Evolutionary conservation across 2,113 vertebrate species (phyloP).

Genomic region (Gnathonemus echidnorhynchus): DNA sequence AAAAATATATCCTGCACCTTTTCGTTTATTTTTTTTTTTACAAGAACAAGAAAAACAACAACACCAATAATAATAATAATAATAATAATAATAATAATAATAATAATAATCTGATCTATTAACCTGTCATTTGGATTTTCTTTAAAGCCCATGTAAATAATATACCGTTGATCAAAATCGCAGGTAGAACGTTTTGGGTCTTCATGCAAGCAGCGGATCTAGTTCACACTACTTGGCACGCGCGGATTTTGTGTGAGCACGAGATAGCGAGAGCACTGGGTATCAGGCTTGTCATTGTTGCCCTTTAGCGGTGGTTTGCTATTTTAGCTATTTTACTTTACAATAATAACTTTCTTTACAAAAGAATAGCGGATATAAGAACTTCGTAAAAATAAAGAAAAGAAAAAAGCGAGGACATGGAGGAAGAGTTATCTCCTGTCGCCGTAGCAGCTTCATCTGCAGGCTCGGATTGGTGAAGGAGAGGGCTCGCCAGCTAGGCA

Average conservation of each 20-base stretch:
- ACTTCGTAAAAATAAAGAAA: neutral
- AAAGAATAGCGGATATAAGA: neutral
- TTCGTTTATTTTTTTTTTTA: neutral
- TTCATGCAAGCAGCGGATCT: neutral
- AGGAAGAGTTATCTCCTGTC: neutral
- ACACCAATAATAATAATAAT: neutral
- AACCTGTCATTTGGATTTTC: neutral
- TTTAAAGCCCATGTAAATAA: neutral
- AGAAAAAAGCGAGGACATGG: neutral
- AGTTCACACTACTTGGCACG: neutral
- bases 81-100: too few relatives aligned
- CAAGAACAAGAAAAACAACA: neutral
- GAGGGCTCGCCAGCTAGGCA: neutral
- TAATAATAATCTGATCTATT: neutral
- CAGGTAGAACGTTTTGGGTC: neutral
- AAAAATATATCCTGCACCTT: neutral
- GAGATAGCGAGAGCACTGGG: neutral
- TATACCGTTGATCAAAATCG: neutral
- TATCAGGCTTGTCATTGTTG: neutral
- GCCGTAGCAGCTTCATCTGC: neutral
- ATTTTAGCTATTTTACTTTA: neutral
- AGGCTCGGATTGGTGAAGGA: neutral
- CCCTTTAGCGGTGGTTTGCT: neutral
- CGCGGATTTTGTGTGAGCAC: neutral
- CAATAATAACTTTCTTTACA: neutral